Base-by-base conservation (phyloP, 1,140 invertebrate genomes). In the Caenorhabditis latens region DNA sequence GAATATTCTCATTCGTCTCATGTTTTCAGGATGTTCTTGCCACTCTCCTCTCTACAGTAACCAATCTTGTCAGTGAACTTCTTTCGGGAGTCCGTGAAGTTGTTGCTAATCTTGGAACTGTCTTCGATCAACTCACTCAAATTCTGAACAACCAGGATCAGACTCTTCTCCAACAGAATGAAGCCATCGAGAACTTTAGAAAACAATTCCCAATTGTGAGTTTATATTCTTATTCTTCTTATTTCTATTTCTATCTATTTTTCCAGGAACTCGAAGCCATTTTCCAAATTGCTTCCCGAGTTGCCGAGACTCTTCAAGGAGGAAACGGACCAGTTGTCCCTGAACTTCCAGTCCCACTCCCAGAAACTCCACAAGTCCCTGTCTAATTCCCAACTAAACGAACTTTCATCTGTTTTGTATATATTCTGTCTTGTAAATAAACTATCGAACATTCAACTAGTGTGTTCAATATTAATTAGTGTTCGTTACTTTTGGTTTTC, bases 391-490 rank as follows among this genome's bases (percentile, higher is more conserved):
- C n/a, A n/a, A n/a, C n/a, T n/a, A n/a, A n/a, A n/a, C 7, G 16
- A n/a, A 57, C 13, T 57, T 19, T 11, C n/a, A 16, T 19, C 4
- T 9, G 4, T 19, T 11, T 19, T 11, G n/a, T 57, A 57, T 11
- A 11, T 57, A 11, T 57, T 57, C 48, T 8, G 6, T 50, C n/a
- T 19, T 57, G 55, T 57, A 57, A 57, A 57, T 57, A 57, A 57
- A 57, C 16, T n/a, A 57, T 57, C 55, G 55, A 57, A 57, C 55
- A 57, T 57, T 57, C 55, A n/a, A n/a, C n/a, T n/a, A n/a, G n/a
- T n/a, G n/a, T n/a, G n/a, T n/a, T n/a, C n/a, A n/a, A n/a, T n/a
- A n/a, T n/a, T n/a, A n/a, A n/a, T n/a, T n/a, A n/a, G n/a, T n/a
- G n/a, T n/a, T n/a, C n/a, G n/a, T n/a, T n/a, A n/a, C n/a, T n/a